Conservation (phyloP, 2,888 invertebrate species). For the Phania funesta region DNA sequence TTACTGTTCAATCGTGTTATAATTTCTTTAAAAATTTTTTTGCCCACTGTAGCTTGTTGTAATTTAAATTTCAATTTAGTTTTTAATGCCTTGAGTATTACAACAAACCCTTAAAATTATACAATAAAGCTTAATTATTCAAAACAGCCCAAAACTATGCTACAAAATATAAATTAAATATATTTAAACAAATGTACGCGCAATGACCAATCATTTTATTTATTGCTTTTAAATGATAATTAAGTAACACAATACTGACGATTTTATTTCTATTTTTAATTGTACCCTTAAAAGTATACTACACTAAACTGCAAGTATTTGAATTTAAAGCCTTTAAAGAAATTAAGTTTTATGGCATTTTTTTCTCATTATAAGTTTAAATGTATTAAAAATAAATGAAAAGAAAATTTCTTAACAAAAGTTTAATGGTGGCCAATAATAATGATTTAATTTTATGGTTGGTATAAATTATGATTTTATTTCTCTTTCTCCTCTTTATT, state of each 20-base stretch:
- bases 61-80: no score
- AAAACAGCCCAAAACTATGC: not conserved
- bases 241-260: not conserved
- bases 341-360: slow-evolving; percentile 6
- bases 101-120: not conserved
- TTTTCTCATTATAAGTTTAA: no score
- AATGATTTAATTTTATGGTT: slow-evolving; percentile 43
- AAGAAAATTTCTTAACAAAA: slow-evolving; percentile 16
- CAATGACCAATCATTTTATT: slow-evolving; percentile 32
- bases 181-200: not conserved
- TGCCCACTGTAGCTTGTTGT: no score
- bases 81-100: not conserved
- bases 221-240: slow-evolving; percentile 28
- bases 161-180: not conserved
- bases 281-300: slow-evolving; percentile 15
- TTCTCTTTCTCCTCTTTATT: not conserved
- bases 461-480: slow-evolving; percentile 36
- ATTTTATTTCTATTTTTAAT: not conserved
- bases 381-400: slow-evolving; percentile 20
- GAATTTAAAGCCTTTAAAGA: no score
- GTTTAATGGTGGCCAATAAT: slow-evolving; percentile 41
- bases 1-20: no score
- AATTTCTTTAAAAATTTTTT: no score
- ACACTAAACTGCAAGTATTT: not conserved
- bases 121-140: not conserved